Conservation (phyloP, 2,113 vertebrate species). For the Gadus macrocephalus region DNA sequence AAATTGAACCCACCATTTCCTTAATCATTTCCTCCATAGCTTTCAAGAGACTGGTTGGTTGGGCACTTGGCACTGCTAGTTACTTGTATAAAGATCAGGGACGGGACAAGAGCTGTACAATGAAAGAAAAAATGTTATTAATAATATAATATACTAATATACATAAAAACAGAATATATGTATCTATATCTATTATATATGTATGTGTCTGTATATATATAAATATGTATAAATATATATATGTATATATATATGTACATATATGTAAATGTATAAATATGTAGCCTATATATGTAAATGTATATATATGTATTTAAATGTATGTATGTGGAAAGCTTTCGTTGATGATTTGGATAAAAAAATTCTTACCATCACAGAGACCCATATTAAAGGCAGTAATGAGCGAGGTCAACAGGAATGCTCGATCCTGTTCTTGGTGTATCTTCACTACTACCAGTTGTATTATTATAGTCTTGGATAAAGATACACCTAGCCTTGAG, state of each 20-base stretch:
- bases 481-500: too few relatives aligned
- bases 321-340: too few relatives aligned
- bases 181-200: background rate
- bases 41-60: background rate
- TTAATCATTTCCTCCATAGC: background rate
- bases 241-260: background rate
- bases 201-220: background rate
- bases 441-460: too few relatives aligned
- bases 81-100: background rate
- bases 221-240: too few relatives aligned
- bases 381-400: background rate
- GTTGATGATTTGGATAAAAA: background rate
- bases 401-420: too few relatives aligned
- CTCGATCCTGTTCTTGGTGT: too few relatives aligned
- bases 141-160: background rate
- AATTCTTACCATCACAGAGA: background rate
- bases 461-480: too few relatives aligned
- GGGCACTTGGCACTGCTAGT: background rate
- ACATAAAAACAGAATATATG: background rate
- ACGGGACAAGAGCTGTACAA: background rate
- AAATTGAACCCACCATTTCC: background rate
- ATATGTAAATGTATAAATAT: background rate
- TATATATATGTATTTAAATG: background rate
- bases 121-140: background rate
- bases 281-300: background rate